These are phyloP conservation scores for Pachyseris speciosa DNA, from an alignment of 64 coral and sea anemone species.

Conservation along the genomic window DNA sequence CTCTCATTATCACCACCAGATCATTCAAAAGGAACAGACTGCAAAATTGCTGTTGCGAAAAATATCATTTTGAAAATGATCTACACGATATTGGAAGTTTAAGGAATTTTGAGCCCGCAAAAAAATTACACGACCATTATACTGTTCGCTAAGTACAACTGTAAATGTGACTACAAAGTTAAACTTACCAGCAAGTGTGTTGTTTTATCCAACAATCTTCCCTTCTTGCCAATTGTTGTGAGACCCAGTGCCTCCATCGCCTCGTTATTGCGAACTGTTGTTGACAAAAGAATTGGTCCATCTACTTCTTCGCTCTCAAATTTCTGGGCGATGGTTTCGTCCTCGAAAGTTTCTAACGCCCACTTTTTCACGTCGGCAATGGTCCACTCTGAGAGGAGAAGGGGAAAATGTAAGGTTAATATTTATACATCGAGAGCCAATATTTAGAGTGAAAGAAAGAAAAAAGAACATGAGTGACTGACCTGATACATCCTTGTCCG, in stretches of 20 bases:
- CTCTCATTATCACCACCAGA: too few relatives aligned
- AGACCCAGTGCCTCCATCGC: slow-evolving; percentile 11
- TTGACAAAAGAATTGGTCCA: slow-evolving; percentile 1
- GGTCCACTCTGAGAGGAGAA: slow-evolving; percentile 2
- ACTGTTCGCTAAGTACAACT: not conserved
- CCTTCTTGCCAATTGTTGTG: slow-evolving; percentile 3
- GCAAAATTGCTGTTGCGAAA: too few relatives aligned
- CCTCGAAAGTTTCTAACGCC: not conserved
- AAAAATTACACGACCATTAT: too few relatives aligned
- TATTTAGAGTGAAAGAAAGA: not conserved
- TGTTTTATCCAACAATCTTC: not conserved
- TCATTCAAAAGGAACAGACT: too few relatives aligned
- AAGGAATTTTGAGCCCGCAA: too few relatives aligned
- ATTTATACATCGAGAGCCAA: not conserved
- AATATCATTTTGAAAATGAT: too few relatives aligned
- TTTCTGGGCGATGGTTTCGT: not conserved
- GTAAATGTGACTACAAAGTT: not conserved
- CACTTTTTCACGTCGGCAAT: slow-evolving; percentile 7
- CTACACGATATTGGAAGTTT: too few relatives aligned
- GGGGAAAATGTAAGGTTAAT: too few relatives aligned
- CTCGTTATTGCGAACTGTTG: not conserved
- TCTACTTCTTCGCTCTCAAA: slow-evolving; percentile 35
- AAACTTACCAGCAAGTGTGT: slow-evolving; percentile 14
- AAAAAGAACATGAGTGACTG: not conserved
- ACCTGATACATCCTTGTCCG: not conserved